Base-by-base conservation (phyloP, 2,797 vertebrate species). In the Anisognathus igniventris region DNA sequence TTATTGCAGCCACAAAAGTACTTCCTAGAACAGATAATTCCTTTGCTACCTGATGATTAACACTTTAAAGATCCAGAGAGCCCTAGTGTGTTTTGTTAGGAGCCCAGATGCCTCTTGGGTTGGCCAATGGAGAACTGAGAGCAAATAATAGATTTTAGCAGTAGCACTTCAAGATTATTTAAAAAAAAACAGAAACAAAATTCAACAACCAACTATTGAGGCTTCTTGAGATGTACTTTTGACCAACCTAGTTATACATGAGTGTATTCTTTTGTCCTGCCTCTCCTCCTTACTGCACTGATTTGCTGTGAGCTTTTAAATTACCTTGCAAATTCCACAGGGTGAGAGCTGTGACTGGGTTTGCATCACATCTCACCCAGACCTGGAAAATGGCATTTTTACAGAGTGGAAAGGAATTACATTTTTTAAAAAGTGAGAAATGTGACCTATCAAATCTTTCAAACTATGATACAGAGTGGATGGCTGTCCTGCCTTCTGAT, bases 271-370 rank as follows among this genome's bases (percentile, higher is more conserved):
- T 74, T 64, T 76, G 15, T 71, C 31, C 51, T 51, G 3, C 15
- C 8, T 84, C 58, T 79, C 68, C 33, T 76, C 19, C 30, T 82
- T 73, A 44, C 22, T 53, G 22, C 15, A 44, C 6, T 57, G 8
- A 57, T 64, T 68, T 61, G 6, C 31, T 90, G 13, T 50, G 35
- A 74, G 14, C 14, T 83, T 87, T 94, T 80, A 53, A 77, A 74
- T 54, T 67, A 71, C 40, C 16, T 77, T 68, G 22, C 31, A 50
- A 28, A 93, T 53, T 91, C 37, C 61, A 48, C 21, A 72, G 21
- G 12, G 16, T 42, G 15, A 71, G 14, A 82, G 33, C 58, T 75
- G 14, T 0, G 0, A 31, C 10, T 42, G 40, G 6, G 8, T 85
- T 79, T 87, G 28, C 53, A 47, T 57, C 42, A 44, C 21, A 54